Conservation (phyloP, 1,140 invertebrate species). For the Diploscapter pachys region DNA sequence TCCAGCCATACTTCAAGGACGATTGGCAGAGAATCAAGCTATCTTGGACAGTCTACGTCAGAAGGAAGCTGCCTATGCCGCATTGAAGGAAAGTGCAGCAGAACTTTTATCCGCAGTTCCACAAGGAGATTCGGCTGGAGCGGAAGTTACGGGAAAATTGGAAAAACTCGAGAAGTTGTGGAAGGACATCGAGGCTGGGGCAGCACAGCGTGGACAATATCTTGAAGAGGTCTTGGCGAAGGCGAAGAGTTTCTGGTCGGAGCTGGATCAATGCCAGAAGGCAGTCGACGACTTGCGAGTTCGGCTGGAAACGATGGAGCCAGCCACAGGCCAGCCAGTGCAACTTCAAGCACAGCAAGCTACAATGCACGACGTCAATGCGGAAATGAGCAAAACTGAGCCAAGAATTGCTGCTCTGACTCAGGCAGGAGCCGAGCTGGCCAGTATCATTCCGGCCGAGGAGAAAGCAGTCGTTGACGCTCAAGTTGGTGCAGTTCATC, state of each 20-base stretch:
- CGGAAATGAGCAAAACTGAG: slow-evolving; percentile 19
- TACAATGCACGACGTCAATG: slow-evolving; percentile 15
- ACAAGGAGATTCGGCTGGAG: slow-evolving; percentile 41
- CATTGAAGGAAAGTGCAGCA: slow-evolving; percentile 82
- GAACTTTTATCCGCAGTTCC: slow-evolving; percentile 87
- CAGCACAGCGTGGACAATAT: slow-evolving; percentile 74
- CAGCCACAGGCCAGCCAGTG: slow-evolving; percentile 66
- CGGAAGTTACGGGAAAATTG: slow-evolving; percentile 86
- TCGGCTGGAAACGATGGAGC: slow-evolving; percentile 66
- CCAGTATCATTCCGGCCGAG: slow-evolving; percentile 16
- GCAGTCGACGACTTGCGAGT: slow-evolving; percentile 84
- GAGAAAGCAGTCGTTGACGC: slow-evolving; percentile 80
- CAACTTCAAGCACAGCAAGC: slow-evolving; percentile 29
- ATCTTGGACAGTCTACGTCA: slow-evolving; percentile 86
- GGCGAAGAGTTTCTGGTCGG: slow-evolving; percentile 91
- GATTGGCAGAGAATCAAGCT: slow-evolving; percentile 57
- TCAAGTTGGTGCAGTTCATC: slow-evolving; percentile 84
- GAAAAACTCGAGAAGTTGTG: slow-evolving; percentile 86
- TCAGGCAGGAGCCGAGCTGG: slow-evolving; percentile 15
- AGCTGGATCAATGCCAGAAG: slow-evolving; percentile 80
- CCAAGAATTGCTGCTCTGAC: slow-evolving; percentile 24
- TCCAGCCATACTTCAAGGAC: slow-evolving; percentile 16
- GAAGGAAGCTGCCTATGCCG: slow-evolving; percentile 81
- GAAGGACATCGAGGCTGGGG: slow-evolving; percentile 83
- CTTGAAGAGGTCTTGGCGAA: slow-evolving; percentile 81